Evolutionary conservation across 2,797 vertebrate genomes (phyloP).

Genomic region (Tarsius wallacei): DNA sequence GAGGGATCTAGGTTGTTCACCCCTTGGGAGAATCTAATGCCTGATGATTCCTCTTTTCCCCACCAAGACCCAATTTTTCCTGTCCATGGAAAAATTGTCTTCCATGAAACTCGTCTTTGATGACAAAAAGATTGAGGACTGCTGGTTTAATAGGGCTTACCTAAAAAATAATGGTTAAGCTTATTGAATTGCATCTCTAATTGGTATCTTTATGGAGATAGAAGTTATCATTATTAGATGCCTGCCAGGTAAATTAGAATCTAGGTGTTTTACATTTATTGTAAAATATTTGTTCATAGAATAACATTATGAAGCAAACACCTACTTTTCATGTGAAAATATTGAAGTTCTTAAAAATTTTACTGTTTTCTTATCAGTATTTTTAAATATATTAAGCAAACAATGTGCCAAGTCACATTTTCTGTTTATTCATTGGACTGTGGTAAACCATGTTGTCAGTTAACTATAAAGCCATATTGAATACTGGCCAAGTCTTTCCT

Average conservation of each 20-base stretch:
- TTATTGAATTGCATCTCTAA: not conserved
- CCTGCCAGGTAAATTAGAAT: not conserved
- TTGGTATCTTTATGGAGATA: not conserved
- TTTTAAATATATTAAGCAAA: slow-evolving; percentile 9
- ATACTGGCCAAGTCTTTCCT: not conserved
- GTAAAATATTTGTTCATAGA: slow-evolving; percentile 22
- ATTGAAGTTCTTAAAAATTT: not conserved
- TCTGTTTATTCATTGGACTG: not conserved
- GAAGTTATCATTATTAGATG: slow-evolving; percentile 17
- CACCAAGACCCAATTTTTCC: too few relatives aligned
- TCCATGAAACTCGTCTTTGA: too few relatives aligned
- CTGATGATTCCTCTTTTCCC: too few relatives aligned
- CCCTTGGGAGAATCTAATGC: too few relatives aligned
- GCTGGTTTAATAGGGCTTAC: not conserved
- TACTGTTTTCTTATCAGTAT: not conserved
- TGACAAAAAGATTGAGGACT: too few relatives aligned
- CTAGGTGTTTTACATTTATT: slow-evolving; percentile 26
- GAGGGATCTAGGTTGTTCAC: too few relatives aligned
- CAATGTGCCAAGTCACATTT: not conserved
- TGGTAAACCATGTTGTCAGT: not conserved
- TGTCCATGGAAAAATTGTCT: too few relatives aligned
- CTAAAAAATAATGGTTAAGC: not conserved
- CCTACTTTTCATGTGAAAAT: not conserved
- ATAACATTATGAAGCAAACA: not conserved
- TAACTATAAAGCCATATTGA: not conserved